Percentiles rank a stretch among this genome's conserved stretches.
Conservation (phyloP, 2,888 invertebrate genomes). For the Tetragnatha montana region DNA sequence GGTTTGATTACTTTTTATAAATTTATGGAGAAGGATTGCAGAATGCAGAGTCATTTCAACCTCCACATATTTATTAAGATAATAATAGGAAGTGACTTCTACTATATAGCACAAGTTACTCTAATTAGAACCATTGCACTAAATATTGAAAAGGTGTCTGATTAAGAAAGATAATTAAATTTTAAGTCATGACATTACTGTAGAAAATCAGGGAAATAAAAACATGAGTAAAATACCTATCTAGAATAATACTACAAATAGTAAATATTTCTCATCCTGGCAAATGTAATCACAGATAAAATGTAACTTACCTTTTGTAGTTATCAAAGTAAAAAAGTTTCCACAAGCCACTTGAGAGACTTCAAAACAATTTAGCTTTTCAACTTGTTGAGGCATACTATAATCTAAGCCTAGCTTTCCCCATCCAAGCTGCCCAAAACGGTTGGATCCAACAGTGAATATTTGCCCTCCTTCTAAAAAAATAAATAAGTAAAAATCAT, state of each 20-base stretch:
- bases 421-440: slow-evolving; percentile 64
- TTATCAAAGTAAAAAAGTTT: slow-evolving; percentile 45
- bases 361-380: slow-evolving; percentile 6
- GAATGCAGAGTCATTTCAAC: too few relatives aligned
- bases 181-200: too few relatives aligned
- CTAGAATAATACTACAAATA: neutral
- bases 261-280: neutral
- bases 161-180: too few relatives aligned
- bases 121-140: too few relatives aligned
- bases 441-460: slow-evolving; percentile 62
- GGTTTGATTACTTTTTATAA: too few relatives aligned
- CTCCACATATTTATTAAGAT: too few relatives aligned
- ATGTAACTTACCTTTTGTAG: slow-evolving; percentile 35
- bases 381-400: slow-evolving; percentile 53
- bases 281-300: neutral
- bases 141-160: too few relatives aligned
- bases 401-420: slow-evolving; percentile 46
- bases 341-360: slow-evolving; percentile 46
- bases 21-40: too few relatives aligned
- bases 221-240: too few relatives aligned
- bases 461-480: slow-evolving; percentile 49
- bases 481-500: neutral
- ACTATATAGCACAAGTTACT: too few relatives aligned
- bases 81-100: too few relatives aligned
- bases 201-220: too few relatives aligned